Evolutionary conservation across 2,113 vertebrate genomes (phyloP).

Genomic region (Serinus canaria): DNA sequence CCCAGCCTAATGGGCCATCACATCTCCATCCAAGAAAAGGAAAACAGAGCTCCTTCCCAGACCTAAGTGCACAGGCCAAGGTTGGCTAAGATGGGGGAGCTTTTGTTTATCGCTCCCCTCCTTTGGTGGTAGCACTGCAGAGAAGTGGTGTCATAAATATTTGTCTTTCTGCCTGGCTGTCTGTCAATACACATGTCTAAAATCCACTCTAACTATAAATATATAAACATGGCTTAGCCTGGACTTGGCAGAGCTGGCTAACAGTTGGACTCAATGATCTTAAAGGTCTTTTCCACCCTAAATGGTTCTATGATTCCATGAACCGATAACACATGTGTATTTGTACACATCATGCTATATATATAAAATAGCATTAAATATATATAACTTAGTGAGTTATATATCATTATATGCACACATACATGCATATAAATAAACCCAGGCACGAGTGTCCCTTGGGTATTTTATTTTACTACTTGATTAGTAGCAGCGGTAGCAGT

Average conservation of each 20-base stretch:
- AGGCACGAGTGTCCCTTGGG: background rate
- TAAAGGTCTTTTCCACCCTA: background rate
- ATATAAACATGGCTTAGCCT: background rate
- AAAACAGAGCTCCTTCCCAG: background rate
- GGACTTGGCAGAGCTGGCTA: background rate
- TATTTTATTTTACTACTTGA: conserved; percentile 23
- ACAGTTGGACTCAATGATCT: background rate
- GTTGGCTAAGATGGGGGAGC: background rate
- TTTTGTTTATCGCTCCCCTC: background rate
- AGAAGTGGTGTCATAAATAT: conserved; percentile 34
- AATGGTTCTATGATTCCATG: background rate
- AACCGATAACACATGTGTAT: background rate
- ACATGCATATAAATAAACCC: background rate
- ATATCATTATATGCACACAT: background rate
- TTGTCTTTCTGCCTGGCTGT: conserved; percentile 21
- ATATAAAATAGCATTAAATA: background rate
- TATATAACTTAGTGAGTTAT: background rate
- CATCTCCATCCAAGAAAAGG: background rate
- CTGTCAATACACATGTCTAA: conserved; percentile 16
- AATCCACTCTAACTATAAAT: background rate
- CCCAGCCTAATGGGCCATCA: background rate
- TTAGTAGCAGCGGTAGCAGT: background rate
- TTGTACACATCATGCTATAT: background rate
- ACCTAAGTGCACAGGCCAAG: background rate
- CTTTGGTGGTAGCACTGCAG: background rate